Base-by-base conservation (phyloP, 2,113 vertebrate genomes). In the Cygnus buccinator region DNA sequence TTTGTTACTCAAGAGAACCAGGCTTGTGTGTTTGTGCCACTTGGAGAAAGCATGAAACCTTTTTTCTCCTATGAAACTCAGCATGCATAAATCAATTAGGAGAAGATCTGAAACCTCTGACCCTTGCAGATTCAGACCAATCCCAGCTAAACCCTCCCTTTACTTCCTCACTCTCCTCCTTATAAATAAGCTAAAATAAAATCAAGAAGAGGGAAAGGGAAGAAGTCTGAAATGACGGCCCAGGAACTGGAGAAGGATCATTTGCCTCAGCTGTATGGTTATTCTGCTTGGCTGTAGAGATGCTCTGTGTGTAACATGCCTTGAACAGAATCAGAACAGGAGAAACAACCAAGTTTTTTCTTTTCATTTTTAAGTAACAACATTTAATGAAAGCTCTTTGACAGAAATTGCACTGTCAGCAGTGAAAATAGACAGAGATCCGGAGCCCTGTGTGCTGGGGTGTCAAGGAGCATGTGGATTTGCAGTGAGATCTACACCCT, bases 1-100 rank as follows among this genome's bases (percentile, higher is more conserved):
- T 96, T 74, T 95, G 87, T 93, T 95, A 95, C 87, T 92, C 33
- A 48, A 50, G 75, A 95, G 92, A 93, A 63, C 28, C 3, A 3
- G 84, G 79, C 90, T 92, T 94, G 93, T 89, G 96, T 84, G 75
- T 92, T 94, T 82, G 77, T 33, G n/a, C 89, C 90, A 31, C 79
- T 95, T 65, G 80, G 84, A 96, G 41, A 65, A 92, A 91, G 81
- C 62, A 35, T 10, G 74, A 86, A 95, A 63, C 83, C 5, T 82
- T 95, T 80, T 63, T 63, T 73, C 48, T 67, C 73, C 62, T 22
- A 43, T 3, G 87, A 95, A 95, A 88, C 78, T 84, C 84, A n/a
- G 84, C 66, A 16, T 70, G 29, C 67, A 68, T 95, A 95, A 84
- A 71, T 81, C 73, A 55, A 12, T 86, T 31, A 82, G 86, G 80